Evolutionary conservation across 1,140 invertebrate genomes (phyloP).

Genomic region (Euschistus heros): DNA sequence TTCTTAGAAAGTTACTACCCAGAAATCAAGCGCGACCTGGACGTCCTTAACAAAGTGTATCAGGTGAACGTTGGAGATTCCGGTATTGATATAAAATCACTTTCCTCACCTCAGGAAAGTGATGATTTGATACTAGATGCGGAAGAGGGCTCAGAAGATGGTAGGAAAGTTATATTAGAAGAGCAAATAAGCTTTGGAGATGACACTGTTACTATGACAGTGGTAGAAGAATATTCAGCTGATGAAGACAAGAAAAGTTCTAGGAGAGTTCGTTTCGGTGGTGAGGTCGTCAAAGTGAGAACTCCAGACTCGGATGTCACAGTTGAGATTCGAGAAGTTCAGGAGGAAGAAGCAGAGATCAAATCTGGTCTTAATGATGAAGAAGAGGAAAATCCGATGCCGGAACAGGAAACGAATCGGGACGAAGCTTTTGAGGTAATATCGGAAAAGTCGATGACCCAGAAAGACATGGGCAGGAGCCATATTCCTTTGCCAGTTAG

Average conservation of each 20-base stretch:
- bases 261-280: constrained; percentile 63
- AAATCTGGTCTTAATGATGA: neutral
- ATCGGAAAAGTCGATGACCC: constrained; percentile 1
- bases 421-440: constrained; percentile 13
- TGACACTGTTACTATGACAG: constrained; percentile 1
- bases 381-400: neutral
- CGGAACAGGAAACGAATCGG: constrained; percentile 12
- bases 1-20: constrained; percentile 39
- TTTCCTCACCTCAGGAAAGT: constrained; percentile 26
- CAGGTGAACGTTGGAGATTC: constrained; percentile 36
- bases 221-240: constrained; percentile 6
- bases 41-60: constrained; percentile 53
- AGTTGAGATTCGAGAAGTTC: constrained; percentile 18
- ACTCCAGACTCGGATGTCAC: constrained; percentile 66
- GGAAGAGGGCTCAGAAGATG: constrained; percentile 22
- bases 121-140: constrained; percentile 23
- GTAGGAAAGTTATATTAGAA: neutral
- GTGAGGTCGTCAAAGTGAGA: constrained; percentile 67
- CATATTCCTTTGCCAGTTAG: constrained; percentile 31
- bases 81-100: constrained; percentile 30
- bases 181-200: constrained; percentile 6
- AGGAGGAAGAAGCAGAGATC: constrained; percentile 7
- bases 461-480: constrained; percentile 16
- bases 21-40: constrained; percentile 51
- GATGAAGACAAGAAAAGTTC: constrained; percentile 44